Percentiles rank a stretch among this genome's conserved stretches.
Evolutionary conservation across 2,888 invertebrate genomes (phyloP).

Genomic region (Synanthedon andrenaeformis): DNA sequence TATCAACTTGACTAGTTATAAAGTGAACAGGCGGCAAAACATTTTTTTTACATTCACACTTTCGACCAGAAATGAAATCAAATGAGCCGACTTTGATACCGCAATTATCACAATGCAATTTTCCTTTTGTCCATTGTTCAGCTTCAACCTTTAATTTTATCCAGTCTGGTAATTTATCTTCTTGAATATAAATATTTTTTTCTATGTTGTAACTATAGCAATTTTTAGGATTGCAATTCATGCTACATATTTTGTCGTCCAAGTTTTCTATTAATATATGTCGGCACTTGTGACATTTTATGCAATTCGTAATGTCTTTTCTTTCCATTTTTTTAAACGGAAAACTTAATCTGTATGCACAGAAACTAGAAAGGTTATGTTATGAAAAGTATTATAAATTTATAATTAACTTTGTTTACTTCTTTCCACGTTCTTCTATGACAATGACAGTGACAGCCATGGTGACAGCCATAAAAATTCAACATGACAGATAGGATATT

Average conservation of each 20-base stretch:
- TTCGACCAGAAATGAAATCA: constrained; percentile 74
- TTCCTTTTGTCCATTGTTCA: constrained; percentile 76
- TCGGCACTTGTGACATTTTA: constrained; percentile 64
- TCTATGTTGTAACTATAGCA: constrained; percentile 41
- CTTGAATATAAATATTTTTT: constrained; percentile 61
- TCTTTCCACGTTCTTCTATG: too few relatives aligned
- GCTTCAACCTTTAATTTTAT: constrained; percentile 60
- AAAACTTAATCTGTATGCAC: too few relatives aligned
- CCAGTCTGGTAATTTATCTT: constrained; percentile 72
- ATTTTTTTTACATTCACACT: constrained; percentile 70
- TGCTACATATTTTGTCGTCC: constrained; percentile 13
- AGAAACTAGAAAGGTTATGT: too few relatives aligned
- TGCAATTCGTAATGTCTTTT: constrained; percentile 9
- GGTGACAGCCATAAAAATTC: too few relatives aligned
- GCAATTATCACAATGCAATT: constrained; percentile 73
- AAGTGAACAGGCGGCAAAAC: constrained; percentile 73
- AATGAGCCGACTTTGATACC: constrained; percentile 74
- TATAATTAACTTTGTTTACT: too few relatives aligned
- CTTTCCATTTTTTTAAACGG: too few relatives aligned
- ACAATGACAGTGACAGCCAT: too few relatives aligned
- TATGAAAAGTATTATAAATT: too few relatives aligned
- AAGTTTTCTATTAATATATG: constrained; percentile 33
- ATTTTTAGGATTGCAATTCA: constrained; percentile 20
- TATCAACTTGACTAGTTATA: constrained; percentile 74
- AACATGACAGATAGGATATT: too few relatives aligned